These are phyloP conservation scores for Perithous albicinctus DNA, from an alignment of 2,888 invertebrate genomes.

Conservation along the genomic window DNA sequence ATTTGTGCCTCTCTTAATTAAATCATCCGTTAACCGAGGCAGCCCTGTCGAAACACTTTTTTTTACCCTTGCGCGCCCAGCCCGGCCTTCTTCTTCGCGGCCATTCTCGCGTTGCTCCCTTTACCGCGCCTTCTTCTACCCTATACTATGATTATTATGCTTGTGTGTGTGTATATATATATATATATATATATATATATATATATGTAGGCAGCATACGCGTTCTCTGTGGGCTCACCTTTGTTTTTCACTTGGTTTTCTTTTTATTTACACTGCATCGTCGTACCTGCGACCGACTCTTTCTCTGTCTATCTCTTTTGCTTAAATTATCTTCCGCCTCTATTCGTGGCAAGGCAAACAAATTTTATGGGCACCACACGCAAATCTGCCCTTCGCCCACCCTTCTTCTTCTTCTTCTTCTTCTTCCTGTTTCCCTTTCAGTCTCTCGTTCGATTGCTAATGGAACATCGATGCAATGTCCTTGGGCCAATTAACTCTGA, in stretches of 20 bases:
- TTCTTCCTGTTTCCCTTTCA: constrained; percentile 51
- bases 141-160: constrained; percentile 21
- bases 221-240: constrained; percentile 66
- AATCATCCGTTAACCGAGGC: constrained; percentile 84
- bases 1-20: constrained; percentile 85
- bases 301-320: constrained; percentile 55
- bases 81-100: constrained; percentile 70
- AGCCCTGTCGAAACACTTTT: constrained; percentile 72
- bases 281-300: constrained; percentile 44
- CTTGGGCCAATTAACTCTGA: constrained; percentile 64
- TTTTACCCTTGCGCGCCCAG: constrained; percentile 68
- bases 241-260: constrained; percentile 68
- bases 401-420: constrained; percentile 60
- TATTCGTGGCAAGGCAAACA: constrained; percentile 80
- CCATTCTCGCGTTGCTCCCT: constrained; percentile 70
- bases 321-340: constrained; percentile 67
- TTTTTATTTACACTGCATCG: constrained; percentile 36
- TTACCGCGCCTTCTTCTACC: constrained; percentile 51
- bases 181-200: no score
- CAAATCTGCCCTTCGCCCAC: constrained; percentile 65
- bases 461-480: constrained; percentile 64
- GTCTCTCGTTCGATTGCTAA: constrained; percentile 66
- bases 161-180: no score
- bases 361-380: constrained; percentile 80
- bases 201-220: constrained; percentile 37